phyloP scores from a whole-genome alignment of 2,888 invertebrate species.

The Drosophila hawaiiensis region DNA sequence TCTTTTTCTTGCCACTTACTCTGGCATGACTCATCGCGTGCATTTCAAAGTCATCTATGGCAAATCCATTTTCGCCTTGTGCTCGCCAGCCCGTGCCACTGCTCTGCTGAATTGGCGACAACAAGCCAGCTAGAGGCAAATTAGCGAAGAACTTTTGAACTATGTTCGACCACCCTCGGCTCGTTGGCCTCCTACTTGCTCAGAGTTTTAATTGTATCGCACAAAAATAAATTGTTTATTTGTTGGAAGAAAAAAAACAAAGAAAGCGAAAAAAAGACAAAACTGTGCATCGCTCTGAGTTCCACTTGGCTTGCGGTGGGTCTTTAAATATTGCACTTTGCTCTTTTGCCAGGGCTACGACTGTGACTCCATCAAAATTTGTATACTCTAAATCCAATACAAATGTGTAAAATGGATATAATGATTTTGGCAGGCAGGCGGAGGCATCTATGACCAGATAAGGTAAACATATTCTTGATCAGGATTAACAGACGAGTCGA shows the following conservation, averaged over 20 bases:
- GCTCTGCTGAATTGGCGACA: slow-evolving; percentile 37
- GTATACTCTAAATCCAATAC: not conserved
- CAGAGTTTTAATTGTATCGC: slow-evolving; percentile 44
- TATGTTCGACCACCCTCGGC: slow-evolving; percentile 60
- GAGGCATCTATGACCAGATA: not conserved
- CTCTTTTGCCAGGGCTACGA: not conserved
- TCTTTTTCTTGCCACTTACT: slow-evolving; percentile 6
- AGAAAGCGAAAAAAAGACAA: slow-evolving; percentile 44
- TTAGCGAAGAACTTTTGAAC: slow-evolving; percentile 55
- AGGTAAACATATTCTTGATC: not conserved
- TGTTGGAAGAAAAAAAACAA: slow-evolving; percentile 47
- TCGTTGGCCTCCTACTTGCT: slow-evolving; percentile 69
- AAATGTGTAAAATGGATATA: not conserved
- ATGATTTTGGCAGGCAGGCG: not conserved
- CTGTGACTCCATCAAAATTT: not conserved
- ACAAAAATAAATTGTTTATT: slow-evolving; percentile 68
- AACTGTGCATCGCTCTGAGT: slow-evolving; percentile 23
- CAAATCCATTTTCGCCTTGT: slow-evolving; percentile 38
- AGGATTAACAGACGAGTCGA: not conserved
- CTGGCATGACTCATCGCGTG: slow-evolving; percentile 62
- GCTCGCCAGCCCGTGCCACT: not conserved
- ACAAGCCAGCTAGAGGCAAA: slow-evolving; percentile 45
- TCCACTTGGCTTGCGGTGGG: slow-evolving; percentile 50
- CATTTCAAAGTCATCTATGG: slow-evolving; percentile 61
- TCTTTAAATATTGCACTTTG: slow-evolving; percentile 47